A percentile compares a stretch with the other conserved stretches of the same genome.
phyloP scores from a whole-genome alignment of 1,140 invertebrate species.

The Nomia melanderi region DNA sequence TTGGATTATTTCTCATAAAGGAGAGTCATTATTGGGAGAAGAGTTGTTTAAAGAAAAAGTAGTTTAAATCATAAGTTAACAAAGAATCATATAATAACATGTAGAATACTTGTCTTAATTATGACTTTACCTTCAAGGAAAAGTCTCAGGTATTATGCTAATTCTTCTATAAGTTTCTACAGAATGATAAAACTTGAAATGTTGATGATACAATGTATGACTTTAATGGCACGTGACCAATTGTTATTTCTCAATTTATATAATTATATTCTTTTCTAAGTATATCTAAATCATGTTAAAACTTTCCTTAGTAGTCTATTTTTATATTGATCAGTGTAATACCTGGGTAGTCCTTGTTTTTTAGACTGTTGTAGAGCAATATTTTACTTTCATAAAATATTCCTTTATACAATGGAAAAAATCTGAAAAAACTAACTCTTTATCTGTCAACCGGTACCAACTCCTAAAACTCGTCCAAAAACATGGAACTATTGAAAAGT shows the following conservation, averaged over 20 bases:
- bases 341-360: neutral
- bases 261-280: neutral
- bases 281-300: neutral
- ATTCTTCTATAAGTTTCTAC: neutral
- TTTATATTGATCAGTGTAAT: neutral
- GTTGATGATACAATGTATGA: neutral
- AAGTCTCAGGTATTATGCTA: neutral
- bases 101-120: neutral
- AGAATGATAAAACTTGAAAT: neutral
- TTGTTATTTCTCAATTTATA: neutral
- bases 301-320: neutral
- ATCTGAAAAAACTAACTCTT: constrained; percentile 67
- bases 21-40: neutral
- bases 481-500: constrained; percentile 95
- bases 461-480: constrained; percentile 96
- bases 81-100: neutral
- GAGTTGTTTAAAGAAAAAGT: neutral
- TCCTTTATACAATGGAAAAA: constrained; percentile 30
- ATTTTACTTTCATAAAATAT: constrained; percentile 13
- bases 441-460: constrained; percentile 90
- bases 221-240: neutral
- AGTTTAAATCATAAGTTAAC: neutral
- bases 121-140: neutral
- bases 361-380: neutral
- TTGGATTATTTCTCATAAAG: neutral